These are phyloP conservation scores for Recurvirostra avosetta DNA, from an alignment of 2,113 vertebrate species.

Conservation along the genomic window DNA sequence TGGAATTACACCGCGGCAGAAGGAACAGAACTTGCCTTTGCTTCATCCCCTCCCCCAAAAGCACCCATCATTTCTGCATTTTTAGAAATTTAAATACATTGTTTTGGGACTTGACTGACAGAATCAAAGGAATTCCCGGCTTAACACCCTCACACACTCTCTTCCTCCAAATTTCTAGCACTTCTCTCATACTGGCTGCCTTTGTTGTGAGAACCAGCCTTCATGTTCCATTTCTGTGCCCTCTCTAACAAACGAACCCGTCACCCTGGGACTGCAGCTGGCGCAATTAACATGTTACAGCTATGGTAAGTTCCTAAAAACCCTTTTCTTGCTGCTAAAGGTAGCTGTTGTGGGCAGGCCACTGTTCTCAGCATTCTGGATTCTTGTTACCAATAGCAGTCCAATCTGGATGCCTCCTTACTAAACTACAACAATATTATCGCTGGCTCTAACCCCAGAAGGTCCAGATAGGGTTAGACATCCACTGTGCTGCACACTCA, in stretches of 20 bases:
- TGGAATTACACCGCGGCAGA: background rate
- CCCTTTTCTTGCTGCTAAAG: background rate
- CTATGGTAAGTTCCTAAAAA: background rate
- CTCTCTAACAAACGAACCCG: background rate
- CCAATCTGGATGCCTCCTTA: background rate
- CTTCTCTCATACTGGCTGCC: background rate
- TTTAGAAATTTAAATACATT: background rate
- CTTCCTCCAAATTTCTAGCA: background rate
- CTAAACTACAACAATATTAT: background rate
- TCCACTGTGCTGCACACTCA: background rate
- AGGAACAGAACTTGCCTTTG: background rate
- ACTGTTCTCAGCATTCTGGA: background rate
- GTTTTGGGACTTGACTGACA: background rate
- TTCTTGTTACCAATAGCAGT: background rate
- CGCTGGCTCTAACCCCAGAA: background rate
- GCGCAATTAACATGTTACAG: background rate
- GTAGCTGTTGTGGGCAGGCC: background rate
- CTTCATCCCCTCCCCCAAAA: background rate
- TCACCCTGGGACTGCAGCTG: background rate
- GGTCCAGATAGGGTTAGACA: background rate
- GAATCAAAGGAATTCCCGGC: constrained; percentile 13
- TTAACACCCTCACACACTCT: background rate
- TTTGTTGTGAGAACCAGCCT: background rate
- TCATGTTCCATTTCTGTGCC: background rate
- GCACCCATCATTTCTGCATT: background rate